Conservation (phyloP, 92 coral and sea anemone genomes). For the Metridium senile region DNA sequence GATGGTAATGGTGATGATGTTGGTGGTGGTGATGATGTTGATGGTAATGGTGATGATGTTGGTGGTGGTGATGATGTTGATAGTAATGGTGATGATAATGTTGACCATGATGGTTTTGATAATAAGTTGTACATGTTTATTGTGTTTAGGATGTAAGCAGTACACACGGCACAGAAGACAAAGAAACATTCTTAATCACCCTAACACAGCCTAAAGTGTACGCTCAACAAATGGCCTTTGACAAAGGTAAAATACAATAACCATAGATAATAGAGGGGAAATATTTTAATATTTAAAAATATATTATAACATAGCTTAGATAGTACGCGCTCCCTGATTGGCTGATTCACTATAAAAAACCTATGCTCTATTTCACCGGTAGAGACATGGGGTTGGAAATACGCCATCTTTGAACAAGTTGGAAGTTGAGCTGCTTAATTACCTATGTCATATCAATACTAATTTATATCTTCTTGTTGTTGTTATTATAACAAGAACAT, state of each 20-base stretch:
- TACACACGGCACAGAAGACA: constrained; percentile 86
- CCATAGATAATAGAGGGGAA: too few relatives aligned
- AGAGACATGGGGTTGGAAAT: too few relatives aligned
- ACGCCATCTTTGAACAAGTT: too few relatives aligned
- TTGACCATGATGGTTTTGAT: neutral
- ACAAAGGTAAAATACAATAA: constrained; percentile 72
- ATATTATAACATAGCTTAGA: too few relatives aligned
- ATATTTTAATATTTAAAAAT: too few relatives aligned
- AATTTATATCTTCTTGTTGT: too few relatives aligned
- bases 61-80: neutral
- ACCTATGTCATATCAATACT: too few relatives aligned
- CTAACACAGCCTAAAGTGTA: constrained; percentile 88
- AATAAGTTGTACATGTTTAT: neutral
- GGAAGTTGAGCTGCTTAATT: too few relatives aligned
- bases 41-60: neutral
- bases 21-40: neutral
- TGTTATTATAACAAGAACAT: too few relatives aligned
- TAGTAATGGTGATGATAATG: neutral
- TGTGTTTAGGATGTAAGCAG: constrained; percentile 73
- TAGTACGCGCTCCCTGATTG: too few relatives aligned
- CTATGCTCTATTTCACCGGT: too few relatives aligned
- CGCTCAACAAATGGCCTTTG: constrained; percentile 95
- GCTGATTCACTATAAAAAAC: too few relatives aligned
- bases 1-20: neutral
- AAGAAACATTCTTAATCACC: constrained; percentile 92